These are phyloP conservation scores for Zygothrica quintamaculata DNA, from an alignment of 2,888 invertebrate species.

Conservation along the genomic window DNA sequence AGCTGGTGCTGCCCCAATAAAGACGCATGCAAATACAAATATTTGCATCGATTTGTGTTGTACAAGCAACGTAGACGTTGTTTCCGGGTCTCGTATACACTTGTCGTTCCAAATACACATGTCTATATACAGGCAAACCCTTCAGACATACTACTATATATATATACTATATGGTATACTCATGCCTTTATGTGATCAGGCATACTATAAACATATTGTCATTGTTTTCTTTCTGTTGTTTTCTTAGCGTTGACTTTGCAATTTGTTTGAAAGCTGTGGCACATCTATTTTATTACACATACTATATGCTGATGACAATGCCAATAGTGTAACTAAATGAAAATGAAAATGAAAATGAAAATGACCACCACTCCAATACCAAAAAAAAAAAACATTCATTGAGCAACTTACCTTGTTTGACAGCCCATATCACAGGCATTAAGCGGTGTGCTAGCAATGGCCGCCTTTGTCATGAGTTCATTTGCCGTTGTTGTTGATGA, in stretches of 20 bases:
- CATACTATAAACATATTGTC: conserved; percentile 41
- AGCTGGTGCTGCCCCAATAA: conserved; percentile 50
- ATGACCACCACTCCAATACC: no score
- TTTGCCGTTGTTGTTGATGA: conserved; percentile 70
- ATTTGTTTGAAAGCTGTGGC: conserved; percentile 49
- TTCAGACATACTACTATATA: not conserved
- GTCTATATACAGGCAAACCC: no score
- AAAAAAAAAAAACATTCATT: no score
- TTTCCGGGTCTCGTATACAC: conserved; percentile 18
- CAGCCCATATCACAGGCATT: conserved; percentile 91
- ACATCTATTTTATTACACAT: conserved; percentile 52
- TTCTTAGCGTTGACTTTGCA: conserved; percentile 63
- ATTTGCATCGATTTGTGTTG: conserved; percentile 78
- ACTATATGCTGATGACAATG: conserved; percentile 13
- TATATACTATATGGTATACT: no score
- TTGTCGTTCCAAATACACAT: not conserved
- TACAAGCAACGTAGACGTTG: conserved; percentile 51
- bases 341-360: not conserved
- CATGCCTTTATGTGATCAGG: conserved; percentile 9
- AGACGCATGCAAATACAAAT: conserved; percentile 76
- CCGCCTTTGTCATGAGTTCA: conserved; percentile 66
- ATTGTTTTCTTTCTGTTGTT: conserved; percentile 70
- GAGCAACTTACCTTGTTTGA: conserved; percentile 94
- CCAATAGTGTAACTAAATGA: no score
- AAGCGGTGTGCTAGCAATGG: conserved; percentile 57